Base-by-base conservation (phyloP, 2,888 invertebrate genomes). In the Pristionchus fissidentatus region DNA sequence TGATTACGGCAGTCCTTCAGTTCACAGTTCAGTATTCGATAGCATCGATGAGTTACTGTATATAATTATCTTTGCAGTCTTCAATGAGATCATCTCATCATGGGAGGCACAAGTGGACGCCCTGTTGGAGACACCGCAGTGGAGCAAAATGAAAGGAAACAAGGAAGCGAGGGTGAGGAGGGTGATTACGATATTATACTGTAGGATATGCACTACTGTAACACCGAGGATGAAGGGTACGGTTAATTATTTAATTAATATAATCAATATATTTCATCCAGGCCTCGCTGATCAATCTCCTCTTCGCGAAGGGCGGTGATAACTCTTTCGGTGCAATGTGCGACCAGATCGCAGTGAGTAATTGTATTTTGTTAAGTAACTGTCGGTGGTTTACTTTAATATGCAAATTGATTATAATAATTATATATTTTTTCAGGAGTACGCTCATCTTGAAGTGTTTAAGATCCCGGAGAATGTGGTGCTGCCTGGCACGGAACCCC, bases 21-120 rank as follows among this genome's bases (percentile, higher is more conserved):
- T n/a, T n/a, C n/a, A n/a, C n/a, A n/a, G n/a, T n/a, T n/a, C n/a
- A n/a, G n/a, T n/a, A n/a, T n/a, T n/a, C n/a, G n/a, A n/a, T 8
- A 60, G 8, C n/a, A 60, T 60, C 62, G 19, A 26, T 60, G 8
- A 10, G 62, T n/a, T 8, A n/a, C 62, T 15, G n/a, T 60, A 26
- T 8, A 8, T 15, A 60, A 10, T 60, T 15, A 10, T 60, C n/a
- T n/a, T 26, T 73, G 19, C 55, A 78, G 78, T 78, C 10, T 55
- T 35, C 78, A 78, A 78, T 43, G 78, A 3, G 32, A 52, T 55
- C 5, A 26, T 78, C 4, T 19, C 19, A 22, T 35, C 78, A 32
- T 78, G 78, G 78, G 78, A 75, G 75, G 46, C 3, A 46, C 75
- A 75, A 26, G 75, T 46, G 13, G 75, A 46, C 29, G 13, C 15